Evolutionary conservation across 2,113 vertebrate genomes (phyloP).

Genomic region (Onychostoma macrolepis): DNA sequence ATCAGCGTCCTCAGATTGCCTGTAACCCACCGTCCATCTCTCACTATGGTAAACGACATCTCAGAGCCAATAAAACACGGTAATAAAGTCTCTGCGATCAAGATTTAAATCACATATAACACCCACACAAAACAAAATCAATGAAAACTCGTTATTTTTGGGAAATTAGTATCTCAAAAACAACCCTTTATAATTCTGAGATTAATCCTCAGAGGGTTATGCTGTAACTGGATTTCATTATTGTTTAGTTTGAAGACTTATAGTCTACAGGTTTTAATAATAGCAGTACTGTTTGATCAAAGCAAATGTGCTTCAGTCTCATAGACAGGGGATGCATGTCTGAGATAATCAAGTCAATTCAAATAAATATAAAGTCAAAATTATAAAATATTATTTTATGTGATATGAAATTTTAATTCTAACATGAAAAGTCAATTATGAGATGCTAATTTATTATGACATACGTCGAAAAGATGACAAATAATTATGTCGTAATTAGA

Average conservation of each 20-base stretch:
- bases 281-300: background rate
- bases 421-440: too few species aligned
- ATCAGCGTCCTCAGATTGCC: slow-evolving; percentile 14
- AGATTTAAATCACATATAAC: slow-evolving; percentile 15
- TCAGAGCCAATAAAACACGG: slow-evolving; percentile 20
- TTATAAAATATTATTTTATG: background rate
- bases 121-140: slow-evolving; percentile 27
- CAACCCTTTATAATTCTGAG: background rate
- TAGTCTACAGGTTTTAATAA: background rate
- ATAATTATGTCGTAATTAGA: too few species aligned
- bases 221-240: background rate
- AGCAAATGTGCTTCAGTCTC: background rate
- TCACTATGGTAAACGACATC: slow-evolving; percentile 21
- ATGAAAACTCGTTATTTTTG: slow-evolving; percentile 31
- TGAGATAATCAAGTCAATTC: background rate
- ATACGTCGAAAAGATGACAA: too few species aligned
- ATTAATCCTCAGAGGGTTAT: background rate
- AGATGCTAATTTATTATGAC: too few species aligned
- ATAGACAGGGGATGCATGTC: background rate
- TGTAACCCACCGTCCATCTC: slow-evolving; percentile 1
- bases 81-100: slow-evolving; percentile 33
- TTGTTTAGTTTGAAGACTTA: slow-evolving; percentile 1
- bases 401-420: background rate
- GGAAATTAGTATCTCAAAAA: slow-evolving; percentile 21
- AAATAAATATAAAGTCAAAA: background rate